Base-by-base conservation (phyloP, 2,797 vertebrate species). In the Tenualosa thibaudeaui region DNA sequence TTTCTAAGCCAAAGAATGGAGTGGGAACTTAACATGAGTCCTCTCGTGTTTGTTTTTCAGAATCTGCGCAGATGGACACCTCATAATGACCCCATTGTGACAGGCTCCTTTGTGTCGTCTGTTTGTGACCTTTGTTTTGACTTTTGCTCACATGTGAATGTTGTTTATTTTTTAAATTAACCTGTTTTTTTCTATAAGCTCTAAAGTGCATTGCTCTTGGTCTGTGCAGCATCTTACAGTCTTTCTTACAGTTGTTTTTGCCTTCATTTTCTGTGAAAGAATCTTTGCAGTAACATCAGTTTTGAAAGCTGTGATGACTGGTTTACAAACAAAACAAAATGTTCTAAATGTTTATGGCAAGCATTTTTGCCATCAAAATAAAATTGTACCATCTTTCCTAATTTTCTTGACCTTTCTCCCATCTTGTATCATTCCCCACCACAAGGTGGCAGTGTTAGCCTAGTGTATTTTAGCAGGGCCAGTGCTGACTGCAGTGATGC, bases 31-130 rank as follows among this genome's bases (percentile, higher is more conserved):
- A 40, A 10, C 37, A 17, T 19, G 6, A 19, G 37, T 85, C 85
- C 87, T 26, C 54, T 4, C 87, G 13, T 86, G 6, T 62, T 86
- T 87, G 0, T 65, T 12, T 92, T 92, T 90, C 92, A 96, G 96
- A 94, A 94, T 81, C 91, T 0, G 0, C 89, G 88, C 4, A 91
- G 22, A 96, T 96, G 96, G 95, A 96, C 81, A 96, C 93, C 1
- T 94, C 94, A 0, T 94, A 94, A 94, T 90, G 89, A 92, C 71
- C 71, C 71, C 22, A 37, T 13, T 46, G 68, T 19, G 31, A 71
- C 65, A n/a, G 13, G 26, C 26, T 24, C 13, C 26, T 68, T 9
- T 31, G 26, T 68, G 68, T 9, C 3, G 8, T 3, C 37, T 46
- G 71, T 46, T 40, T 19, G 71, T 78, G 37, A 22, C 37, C 17